A percentile compares a stretch with the other conserved stretches of the same genome.
phyloP scores from a whole-genome alignment of 2,113 vertebrate genomes.

The Perca fluviatilis region DNA sequence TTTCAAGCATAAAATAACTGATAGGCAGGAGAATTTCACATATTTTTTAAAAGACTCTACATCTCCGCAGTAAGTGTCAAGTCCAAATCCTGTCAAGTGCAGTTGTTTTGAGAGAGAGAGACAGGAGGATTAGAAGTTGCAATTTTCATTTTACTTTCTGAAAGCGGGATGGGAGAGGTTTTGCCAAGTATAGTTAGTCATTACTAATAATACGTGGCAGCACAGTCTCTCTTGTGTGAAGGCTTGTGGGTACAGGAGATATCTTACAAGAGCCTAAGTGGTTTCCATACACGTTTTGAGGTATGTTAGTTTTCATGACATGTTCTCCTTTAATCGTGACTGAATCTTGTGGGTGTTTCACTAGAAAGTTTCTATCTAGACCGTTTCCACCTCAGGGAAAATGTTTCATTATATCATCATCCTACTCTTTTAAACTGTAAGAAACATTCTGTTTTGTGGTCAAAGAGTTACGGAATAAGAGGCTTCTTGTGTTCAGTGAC shows the following conservation, averaged over 20 bases:
- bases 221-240: constrained; percentile 3
- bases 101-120: constrained; percentile 30
- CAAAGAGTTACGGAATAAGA: constrained; percentile 16
- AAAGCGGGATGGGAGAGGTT: constrained; percentile 44
- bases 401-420: constrained; percentile 30
- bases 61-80: constrained; percentile 21
- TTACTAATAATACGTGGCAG: constrained; percentile 63
- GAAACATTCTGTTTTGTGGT: constrained; percentile 2
- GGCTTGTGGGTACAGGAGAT: constrained; percentile 48
- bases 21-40: constrained; percentile 37
- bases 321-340: constrained; percentile 40
- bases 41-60: constrained; percentile 40
- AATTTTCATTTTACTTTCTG: constrained; percentile 34
- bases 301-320: constrained; percentile 32
- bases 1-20: constrained; percentile 47
- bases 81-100: constrained; percentile 25
- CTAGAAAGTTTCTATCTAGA: constrained; percentile 23
- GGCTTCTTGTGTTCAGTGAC: constrained; percentile 21
- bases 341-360: constrained; percentile 47
- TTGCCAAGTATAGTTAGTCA: constrained; percentile 27
- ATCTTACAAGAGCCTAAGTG: constrained; percentile 70
- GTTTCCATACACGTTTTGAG: constrained; percentile 46
- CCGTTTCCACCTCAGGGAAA: constrained; percentile 11
- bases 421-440: constrained; percentile 10
- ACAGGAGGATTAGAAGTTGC: constrained; percentile 38